These are phyloP conservation scores for Drosophila subobscura DNA, from an alignment of 1,140 invertebrate species.

Conservation along the genomic window DNA sequence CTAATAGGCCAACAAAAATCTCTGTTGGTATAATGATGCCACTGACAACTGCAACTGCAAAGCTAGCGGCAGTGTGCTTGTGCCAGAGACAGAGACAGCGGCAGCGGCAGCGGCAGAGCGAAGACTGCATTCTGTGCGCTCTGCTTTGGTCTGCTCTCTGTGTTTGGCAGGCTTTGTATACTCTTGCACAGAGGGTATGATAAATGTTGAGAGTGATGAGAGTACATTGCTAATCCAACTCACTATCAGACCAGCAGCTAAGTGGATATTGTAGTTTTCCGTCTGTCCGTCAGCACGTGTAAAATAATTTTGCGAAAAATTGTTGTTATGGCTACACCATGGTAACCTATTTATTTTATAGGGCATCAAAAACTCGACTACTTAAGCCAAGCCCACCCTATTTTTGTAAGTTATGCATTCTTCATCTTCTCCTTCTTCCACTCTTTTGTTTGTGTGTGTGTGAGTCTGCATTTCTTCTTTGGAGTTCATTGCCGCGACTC, in stretches of 20 bases:
- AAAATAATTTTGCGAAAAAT: no score
- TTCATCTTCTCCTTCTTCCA: constrained; percentile 10
- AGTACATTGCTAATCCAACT: no score
- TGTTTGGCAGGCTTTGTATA: constrained; percentile 29
- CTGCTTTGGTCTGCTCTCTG: constrained; percentile 14
- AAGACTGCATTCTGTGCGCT: constrained; percentile 24
- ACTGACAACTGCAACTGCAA: constrained; percentile 35
- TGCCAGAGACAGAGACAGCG: no score
- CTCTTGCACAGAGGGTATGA: no score
- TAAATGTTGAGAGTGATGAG: no score
- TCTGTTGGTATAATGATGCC: constrained; percentile 38
- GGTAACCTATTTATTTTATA: no score
- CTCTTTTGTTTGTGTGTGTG: constrained; percentile 44
- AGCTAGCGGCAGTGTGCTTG: not conserved
- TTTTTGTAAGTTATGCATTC: constrained; percentile 39
- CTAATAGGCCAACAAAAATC: constrained; percentile 52
- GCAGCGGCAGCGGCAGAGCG: constrained; percentile 5
- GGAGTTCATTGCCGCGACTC: constrained; percentile 73
- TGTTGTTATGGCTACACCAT: no score
- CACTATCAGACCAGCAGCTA: no score
- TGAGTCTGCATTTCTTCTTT: constrained; percentile 60
- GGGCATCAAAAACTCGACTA: no score
- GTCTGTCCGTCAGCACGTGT: no score
- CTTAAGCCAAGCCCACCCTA: no score
- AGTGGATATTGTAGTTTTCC: no score